These are phyloP conservation scores for Labia minor DNA, from an alignment of 2,888 invertebrate genomes.

Conservation along the genomic window DNA sequence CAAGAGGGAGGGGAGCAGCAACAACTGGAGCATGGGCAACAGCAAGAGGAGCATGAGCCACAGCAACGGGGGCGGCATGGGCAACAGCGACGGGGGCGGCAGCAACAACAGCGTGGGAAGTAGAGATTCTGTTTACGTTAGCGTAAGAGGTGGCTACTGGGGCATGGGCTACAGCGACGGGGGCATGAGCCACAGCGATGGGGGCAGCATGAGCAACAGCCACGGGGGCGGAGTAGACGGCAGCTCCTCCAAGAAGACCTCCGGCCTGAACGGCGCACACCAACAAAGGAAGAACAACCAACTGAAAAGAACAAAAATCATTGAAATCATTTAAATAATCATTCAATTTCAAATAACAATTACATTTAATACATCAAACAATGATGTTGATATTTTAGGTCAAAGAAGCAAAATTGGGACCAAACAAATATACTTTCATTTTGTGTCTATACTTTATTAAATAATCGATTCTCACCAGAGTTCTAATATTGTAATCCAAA, in stretches of 20 bases:
- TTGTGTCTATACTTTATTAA: too few species aligned
- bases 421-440: too few species aligned
- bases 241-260: constrained; percentile 37
- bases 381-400: too few species aligned
- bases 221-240: constrained; percentile 19
- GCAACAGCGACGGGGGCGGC: constrained; percentile 39
- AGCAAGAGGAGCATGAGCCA: constrained; percentile 9
- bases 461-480: too few species aligned
- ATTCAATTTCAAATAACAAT: background rate
- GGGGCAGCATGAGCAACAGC: constrained; percentile 34
- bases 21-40: background rate
- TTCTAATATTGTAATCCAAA: too few species aligned
- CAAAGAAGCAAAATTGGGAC: too few species aligned
- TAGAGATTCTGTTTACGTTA: constrained; percentile 22
- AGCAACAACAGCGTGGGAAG: constrained; percentile 39
- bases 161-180: constrained; percentile 33
- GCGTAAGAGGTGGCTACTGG: constrained; percentile 31
- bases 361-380: background rate
- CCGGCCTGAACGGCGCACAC: constrained; percentile 35
- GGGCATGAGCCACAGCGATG: constrained; percentile 25
- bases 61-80: background rate
- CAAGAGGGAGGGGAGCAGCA: constrained; percentile 1
- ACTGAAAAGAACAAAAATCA: constrained; percentile 17
- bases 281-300: constrained; percentile 22
- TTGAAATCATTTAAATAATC: background rate